Evolutionary conservation across 2,888 invertebrate genomes (phyloP).

Genomic region (Cryptocheilus praepositus): DNA sequence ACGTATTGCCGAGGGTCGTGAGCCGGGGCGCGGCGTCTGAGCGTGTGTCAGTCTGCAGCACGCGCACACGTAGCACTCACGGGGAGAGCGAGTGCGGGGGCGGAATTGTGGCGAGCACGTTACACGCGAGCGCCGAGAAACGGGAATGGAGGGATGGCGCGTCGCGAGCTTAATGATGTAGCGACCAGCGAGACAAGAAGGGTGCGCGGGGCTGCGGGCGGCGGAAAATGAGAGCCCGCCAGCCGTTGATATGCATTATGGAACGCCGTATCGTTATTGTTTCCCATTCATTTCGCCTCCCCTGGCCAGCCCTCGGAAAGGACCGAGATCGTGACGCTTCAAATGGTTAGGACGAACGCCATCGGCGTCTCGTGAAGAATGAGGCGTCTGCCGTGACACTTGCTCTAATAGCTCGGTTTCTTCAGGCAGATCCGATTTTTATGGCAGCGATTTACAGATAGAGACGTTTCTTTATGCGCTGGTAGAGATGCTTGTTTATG

Average conservation of each 20-base stretch:
- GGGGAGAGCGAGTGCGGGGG: conserved; percentile 16
- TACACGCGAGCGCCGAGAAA: conserved; percentile 13
- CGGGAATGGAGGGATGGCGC: conserved; percentile 12
- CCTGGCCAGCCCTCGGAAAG: background rate
- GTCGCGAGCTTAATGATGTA: conserved; percentile 54
- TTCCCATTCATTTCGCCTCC: conserved; percentile 37
- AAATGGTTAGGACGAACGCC: too few species aligned
- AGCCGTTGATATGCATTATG: conserved; percentile 49
- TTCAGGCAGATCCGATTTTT: too few species aligned
- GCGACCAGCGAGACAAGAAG: conserved; percentile 38
- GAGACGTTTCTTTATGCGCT: too few species aligned
- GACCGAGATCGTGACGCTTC: too few species aligned
- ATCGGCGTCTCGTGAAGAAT: too few species aligned
- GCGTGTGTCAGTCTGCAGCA: conserved; percentile 5
- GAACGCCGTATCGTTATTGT: conserved; percentile 51
- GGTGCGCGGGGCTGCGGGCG: conserved; percentile 12
- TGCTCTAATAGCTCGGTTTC: too few species aligned
- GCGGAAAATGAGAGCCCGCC: conserved; percentile 42
- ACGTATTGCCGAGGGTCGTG: conserved; percentile 7
- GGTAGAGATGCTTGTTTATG: too few species aligned
- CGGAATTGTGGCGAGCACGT: too few species aligned
- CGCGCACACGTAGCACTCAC: conserved; percentile 18
- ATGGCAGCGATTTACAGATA: too few species aligned
- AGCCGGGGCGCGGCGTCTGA: conserved; percentile 1
- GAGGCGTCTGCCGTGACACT: too few species aligned